Evolutionary conservation across 2,113 vertebrate species (phyloP), one percentile per base, ranked within the genome.

Genomic region (Haemorhous mexicanus): DNA sequence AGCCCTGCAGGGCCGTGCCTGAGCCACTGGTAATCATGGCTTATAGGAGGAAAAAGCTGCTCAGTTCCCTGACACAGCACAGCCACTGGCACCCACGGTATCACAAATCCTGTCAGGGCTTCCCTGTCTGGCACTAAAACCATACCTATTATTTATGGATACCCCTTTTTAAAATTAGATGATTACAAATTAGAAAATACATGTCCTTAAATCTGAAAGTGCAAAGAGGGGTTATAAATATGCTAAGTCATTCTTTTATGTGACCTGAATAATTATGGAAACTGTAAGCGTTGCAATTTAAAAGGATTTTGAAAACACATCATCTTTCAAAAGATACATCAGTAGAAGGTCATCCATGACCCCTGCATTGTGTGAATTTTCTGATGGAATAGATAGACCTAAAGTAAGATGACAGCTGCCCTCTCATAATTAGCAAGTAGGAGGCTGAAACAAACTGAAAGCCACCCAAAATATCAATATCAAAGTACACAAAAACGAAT

Each of bases 181-280:
- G 24, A 94, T 92, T 89, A 87, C 84, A 92, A 92, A 93, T 94
- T 90, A 93, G 90, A 94, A 95, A 96, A 87, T 88, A 84, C 91
- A 68, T 52, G 43, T 92, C 86, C 93, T 94, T 84, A 77, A 93
- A 92, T 92, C 59, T 69, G 39, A 86, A 95, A 97, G 82, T 89
- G 88, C 88, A 95, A 92, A 89, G 61, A 67, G 33, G 72, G 83
- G 91, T 96, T 96, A 95, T 96, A 97, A 96, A 96, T 91, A 96
- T 58, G 44, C 89, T 77, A 96, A 97, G 92, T 96, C 72, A 76
- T 92, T 96, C 89, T 97, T 96, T 96, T 95, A 84, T 95, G 96
- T 95, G 91, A 97, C 96, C 95, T 85, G 92, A 97, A 96, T 97
- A 89, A 94, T 94, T 93, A 92, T 24, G 66, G 88, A 78, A 93